Percentiles rank a stretch among this genome's conserved stretches.
phyloP scores from a whole-genome alignment of 2,113 vertebrate genomes.

The Scopus umbretta region DNA sequence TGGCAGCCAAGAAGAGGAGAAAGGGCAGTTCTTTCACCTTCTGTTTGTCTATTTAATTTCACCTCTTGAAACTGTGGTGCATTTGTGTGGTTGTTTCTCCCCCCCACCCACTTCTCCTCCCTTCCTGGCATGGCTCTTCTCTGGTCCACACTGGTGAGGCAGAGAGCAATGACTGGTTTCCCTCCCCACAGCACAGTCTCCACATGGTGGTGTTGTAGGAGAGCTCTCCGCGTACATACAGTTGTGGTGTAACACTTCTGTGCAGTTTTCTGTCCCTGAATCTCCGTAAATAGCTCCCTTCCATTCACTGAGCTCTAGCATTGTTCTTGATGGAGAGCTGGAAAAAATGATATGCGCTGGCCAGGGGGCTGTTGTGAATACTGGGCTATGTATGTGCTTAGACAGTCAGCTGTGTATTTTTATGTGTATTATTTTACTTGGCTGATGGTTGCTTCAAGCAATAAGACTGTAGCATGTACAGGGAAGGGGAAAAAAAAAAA shows the following conservation, averaged over 20 bases:
- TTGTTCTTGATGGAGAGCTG: not conserved
- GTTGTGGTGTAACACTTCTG: not conserved
- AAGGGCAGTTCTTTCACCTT: not conserved
- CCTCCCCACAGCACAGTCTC: not conserved
- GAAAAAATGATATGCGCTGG: not conserved
- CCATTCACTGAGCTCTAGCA: not conserved
- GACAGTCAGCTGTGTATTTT: not conserved
- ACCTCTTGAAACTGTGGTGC: not conserved
- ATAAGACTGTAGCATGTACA: not conserved
- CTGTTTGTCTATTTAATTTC: not conserved
- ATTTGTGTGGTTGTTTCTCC: accelerated
- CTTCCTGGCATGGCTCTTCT: not conserved
- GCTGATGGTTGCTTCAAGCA: not conserved
- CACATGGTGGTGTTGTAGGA: conserved; percentile 24
- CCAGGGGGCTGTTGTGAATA: not conserved
- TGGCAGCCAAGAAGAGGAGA: not conserved
- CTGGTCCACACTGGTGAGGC: not conserved
- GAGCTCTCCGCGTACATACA: accelerated
- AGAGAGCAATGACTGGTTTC: not conserved
- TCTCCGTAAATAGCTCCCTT: not conserved
- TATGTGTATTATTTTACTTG: not conserved
- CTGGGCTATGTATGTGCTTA: not conserved
- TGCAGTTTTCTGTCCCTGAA: not conserved
- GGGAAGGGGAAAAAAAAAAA: not conserved
- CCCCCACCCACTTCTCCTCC: not conserved